Evolutionary conservation across 2,888 invertebrate species (phyloP).

Genomic region (Amorpha juglandis): DNA sequence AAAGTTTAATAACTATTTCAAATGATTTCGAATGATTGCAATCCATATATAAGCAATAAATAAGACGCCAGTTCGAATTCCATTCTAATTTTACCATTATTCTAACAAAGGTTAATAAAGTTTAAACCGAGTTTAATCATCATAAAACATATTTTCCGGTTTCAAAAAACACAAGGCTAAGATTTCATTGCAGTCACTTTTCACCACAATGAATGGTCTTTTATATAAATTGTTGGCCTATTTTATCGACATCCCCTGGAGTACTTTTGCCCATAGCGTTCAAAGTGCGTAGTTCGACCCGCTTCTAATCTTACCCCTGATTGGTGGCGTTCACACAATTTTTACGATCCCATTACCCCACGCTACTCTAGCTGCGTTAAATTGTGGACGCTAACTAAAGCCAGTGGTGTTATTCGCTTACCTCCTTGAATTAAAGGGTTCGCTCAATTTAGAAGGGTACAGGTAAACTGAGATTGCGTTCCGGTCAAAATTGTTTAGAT

Average conservation of each 20-base stretch:
- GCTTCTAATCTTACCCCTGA: constrained; percentile 73
- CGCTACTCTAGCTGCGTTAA: constrained; percentile 49
- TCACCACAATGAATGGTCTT: constrained; percentile 41
- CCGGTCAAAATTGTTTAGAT: constrained; percentile 44
- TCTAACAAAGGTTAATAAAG: not conserved
- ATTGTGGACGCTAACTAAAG: constrained; percentile 59
- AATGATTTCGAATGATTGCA: too few species aligned
- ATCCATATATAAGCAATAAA: too few species aligned
- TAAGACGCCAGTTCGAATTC: too few species aligned
- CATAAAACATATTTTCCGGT: not conserved
- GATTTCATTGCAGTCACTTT: constrained; percentile 10
- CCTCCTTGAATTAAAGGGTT: constrained; percentile 57
- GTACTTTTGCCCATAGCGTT: constrained; percentile 45
- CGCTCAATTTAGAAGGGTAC: constrained; percentile 59
- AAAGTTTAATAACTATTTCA: too few species aligned
- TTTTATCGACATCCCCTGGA: constrained; percentile 59
- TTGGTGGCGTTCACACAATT: constrained; percentile 70
- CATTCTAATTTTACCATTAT: not conserved
- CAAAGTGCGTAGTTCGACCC: constrained; percentile 45
- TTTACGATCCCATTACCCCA: constrained; percentile 69
- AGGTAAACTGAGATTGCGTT: constrained; percentile 44
- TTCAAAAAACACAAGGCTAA: constrained; percentile 3
- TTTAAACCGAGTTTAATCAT: not conserved
- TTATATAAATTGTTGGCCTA: constrained; percentile 68
- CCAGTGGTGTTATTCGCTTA: constrained; percentile 48